Evolutionary conservation across 1,140 invertebrate species (phyloP).

Genomic region (Elysia chlorotica): DNA sequence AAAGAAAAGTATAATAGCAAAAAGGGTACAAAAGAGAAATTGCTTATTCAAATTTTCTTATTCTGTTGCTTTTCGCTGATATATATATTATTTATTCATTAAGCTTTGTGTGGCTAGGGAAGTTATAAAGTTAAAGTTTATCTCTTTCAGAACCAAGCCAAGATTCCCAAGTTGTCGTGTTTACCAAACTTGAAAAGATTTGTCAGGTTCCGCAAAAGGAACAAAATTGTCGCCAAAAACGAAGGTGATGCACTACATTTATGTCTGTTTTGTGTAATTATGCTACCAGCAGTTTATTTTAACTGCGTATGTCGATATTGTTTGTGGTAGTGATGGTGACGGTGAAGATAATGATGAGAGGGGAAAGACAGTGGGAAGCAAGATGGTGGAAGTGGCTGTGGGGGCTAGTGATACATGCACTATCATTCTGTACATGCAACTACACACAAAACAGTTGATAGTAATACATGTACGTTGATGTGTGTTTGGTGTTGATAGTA

Average conservation of each 20-base stretch:
- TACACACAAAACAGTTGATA: neutral
- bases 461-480: neutral
- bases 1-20: neutral
- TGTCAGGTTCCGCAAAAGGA: slow-evolving; percentile 12
- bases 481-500: neutral
- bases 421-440: neutral
- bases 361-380: neutral
- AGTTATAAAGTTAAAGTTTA: neutral
- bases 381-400: neutral
- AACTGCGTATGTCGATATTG: too few species aligned
- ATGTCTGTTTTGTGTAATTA: neutral
- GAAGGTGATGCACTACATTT: neutral
- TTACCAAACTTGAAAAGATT: slow-evolving; percentile 24
- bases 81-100: neutral
- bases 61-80: neutral
- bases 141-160: slow-evolving; percentile 25
- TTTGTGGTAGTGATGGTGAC: too few species aligned
- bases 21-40: neutral
- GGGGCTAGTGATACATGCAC: neutral
- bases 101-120: too few species aligned
- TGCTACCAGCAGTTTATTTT: neutral
- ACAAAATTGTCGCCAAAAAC: neutral
- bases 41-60: neutral
- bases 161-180: slow-evolving; percentile 31
- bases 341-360: neutral